A percentile compares a stretch with the other conserved stretches of the same genome.
Evolutionary conservation across 1,140 invertebrate genomes (phyloP).

Genomic region (Drosophila pachea): DNA sequence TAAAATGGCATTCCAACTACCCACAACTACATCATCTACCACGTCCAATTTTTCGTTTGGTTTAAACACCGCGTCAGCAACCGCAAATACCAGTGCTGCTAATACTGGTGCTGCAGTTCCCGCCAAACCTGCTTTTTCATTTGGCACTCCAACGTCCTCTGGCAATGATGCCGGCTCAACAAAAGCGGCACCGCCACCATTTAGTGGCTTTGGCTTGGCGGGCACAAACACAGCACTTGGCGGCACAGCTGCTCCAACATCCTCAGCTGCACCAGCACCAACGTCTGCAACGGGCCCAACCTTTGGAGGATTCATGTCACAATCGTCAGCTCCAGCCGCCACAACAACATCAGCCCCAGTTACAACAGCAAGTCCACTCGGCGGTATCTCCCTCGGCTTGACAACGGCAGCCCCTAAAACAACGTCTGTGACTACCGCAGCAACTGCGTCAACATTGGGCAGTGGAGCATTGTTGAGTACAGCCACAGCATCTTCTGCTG

Average conservation of each 20-base stretch:
- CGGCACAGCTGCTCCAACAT: conserved; percentile 33
- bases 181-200: conserved; percentile 52
- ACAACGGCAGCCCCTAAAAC: conserved; percentile 42
- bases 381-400: conserved; percentile 22
- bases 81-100: conserved; percentile 5
- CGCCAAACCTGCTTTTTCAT: conserved; percentile 57
- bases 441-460: conserved; percentile 24
- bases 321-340: conserved; percentile 29
- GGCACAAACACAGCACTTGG: conserved; percentile 19
- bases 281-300: conserved; percentile 10
- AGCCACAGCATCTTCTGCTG: conserved; percentile 8
- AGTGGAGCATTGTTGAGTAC: conserved; percentile 12
- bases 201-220: conserved; percentile 46
- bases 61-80: conserved; percentile 29
- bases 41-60: conserved; percentile 50
- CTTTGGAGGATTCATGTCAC: conserved; percentile 49
- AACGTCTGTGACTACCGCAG: conserved; percentile 28
- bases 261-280: conserved; percentile 27
- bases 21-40: conserved; percentile 53
- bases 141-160: conserved; percentile 40
- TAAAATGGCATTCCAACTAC: conserved; percentile 67
- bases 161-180: conserved; percentile 1
- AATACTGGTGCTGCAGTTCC: conserved; percentile 22
- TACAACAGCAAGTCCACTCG: conserved; percentile 26
- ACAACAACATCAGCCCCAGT: conserved; percentile 9